Percentiles rank a stretch among this genome's conserved stretches.
Conservation (phyloP, 2,888 invertebrate genomes). For the Cheilosia scutellata region DNA sequence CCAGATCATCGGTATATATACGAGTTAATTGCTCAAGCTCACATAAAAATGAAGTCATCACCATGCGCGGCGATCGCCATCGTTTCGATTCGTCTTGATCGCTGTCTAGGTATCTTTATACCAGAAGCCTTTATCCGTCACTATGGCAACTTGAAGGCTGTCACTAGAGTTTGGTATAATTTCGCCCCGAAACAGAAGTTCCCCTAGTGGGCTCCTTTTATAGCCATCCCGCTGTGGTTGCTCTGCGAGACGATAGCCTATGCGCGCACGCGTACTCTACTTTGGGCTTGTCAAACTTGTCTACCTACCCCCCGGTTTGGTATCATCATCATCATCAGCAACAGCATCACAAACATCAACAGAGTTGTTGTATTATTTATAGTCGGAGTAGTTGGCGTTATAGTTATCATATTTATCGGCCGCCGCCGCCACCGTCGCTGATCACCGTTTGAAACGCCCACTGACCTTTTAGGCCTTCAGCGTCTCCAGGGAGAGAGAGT, state of each 20-base stretch:
- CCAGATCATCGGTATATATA: constrained; percentile 63
- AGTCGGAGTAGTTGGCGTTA: constrained; percentile 32
- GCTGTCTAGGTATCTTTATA: constrained; percentile 17
- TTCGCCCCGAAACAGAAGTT: constrained; percentile 34
- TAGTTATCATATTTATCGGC: constrained; percentile 62
- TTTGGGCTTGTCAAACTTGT: constrained; percentile 58
- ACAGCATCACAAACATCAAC: constrained; percentile 4
- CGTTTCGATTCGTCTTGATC: neutral
- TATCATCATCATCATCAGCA: constrained; percentile 30
- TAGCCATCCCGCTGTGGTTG: constrained; percentile 64
- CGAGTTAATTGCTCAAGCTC: constrained; percentile 63
- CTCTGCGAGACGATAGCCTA: neutral
- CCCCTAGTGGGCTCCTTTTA: constrained; percentile 58
- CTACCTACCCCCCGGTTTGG: constrained; percentile 42
- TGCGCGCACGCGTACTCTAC: constrained; percentile 57
- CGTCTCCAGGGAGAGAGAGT: constrained; percentile 33
- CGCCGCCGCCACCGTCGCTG: constrained; percentile 45
- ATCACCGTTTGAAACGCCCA: constrained; percentile 70
- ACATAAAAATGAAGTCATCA: constrained; percentile 72
- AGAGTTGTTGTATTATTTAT: neutral
- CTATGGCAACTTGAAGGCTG: constrained; percentile 26
- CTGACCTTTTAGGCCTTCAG: constrained; percentile 66
- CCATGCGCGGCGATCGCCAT: constrained; percentile 32
- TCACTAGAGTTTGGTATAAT: constrained; percentile 23
- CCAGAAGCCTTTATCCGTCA: constrained; percentile 45